Evolutionary conservation across 2,888 invertebrate species (phyloP).

Genomic region (Hetaerina titia): DNA sequence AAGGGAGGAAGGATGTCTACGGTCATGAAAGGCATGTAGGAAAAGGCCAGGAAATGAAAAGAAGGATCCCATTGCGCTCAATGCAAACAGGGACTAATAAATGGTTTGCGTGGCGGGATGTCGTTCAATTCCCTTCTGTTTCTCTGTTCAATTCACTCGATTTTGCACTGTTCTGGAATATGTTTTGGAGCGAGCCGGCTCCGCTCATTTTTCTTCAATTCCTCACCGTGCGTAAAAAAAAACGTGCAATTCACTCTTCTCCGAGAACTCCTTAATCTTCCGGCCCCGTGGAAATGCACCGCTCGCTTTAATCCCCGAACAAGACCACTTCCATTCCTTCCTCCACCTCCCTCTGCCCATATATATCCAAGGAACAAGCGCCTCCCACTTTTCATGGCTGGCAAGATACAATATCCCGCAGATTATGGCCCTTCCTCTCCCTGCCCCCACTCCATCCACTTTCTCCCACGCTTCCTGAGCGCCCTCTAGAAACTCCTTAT

Average conservation of each 20-base stretch:
- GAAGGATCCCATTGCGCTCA: neutral
- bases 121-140: neutral
- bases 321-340: neutral
- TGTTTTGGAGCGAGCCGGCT: neutral
- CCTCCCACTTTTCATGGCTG: neutral
- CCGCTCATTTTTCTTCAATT: neutral
- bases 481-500: neutral
- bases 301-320: conserved; percentile 32
- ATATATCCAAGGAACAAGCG: neutral
- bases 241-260: neutral
- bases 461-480: neutral
- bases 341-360: neutral
- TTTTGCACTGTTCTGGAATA: neutral
- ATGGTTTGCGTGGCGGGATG: neutral
- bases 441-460: neutral
- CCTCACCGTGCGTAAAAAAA: neutral
- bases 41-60: neutral
- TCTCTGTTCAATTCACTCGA: neutral
- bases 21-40: neutral
- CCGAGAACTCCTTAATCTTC: conserved; percentile 5
- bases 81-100: neutral
- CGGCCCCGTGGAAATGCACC: neutral
- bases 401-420: neutral
- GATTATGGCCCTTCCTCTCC: conserved; percentile 36
- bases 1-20: too few species aligned